phyloP scores from a whole-genome alignment of 2,888 invertebrate genomes.

The Andrena bucephala region DNA sequence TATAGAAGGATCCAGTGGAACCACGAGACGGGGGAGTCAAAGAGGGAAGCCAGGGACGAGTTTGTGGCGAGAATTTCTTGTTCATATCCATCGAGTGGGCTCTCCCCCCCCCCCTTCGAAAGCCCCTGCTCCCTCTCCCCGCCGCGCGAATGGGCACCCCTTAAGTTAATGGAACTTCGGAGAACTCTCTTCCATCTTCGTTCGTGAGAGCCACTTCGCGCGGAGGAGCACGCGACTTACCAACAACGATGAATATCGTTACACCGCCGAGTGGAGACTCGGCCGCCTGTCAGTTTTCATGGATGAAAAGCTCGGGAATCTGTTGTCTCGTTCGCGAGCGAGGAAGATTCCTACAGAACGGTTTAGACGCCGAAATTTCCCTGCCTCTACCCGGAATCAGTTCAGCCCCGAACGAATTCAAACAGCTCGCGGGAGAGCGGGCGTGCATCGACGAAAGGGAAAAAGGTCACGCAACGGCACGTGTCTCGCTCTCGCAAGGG shows the following conservation, averaged over 20 bases:
- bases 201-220: conserved; percentile 47
- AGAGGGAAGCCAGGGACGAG: conserved; percentile 37
- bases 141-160: conserved; percentile 43
- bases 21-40: not conserved
- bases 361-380: not conserved
- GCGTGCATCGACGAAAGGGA: conserved; percentile 14
- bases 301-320: conserved; percentile 25
- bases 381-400: too few relatives aligned
- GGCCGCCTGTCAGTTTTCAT: not conserved
- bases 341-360: not conserved
- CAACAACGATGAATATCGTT: conserved; percentile 62
- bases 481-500: conserved; percentile 65
- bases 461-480: conserved; percentile 56
- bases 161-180: conserved; percentile 64
- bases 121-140: conserved; percentile 21
- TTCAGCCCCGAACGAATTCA: not conserved
- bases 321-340: conserved; percentile 25
- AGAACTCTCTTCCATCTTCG: conserved; percentile 66
- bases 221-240: conserved; percentile 45
- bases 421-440: not conserved
- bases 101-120: not conserved
- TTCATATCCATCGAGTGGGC: conserved; percentile 49
- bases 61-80: conserved; percentile 61
- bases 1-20: conserved; percentile 20
- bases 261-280: conserved; percentile 39